phyloP scores from a whole-genome alignment of 2,113 vertebrate genomes.

The Ceyx margarethae region DNA sequence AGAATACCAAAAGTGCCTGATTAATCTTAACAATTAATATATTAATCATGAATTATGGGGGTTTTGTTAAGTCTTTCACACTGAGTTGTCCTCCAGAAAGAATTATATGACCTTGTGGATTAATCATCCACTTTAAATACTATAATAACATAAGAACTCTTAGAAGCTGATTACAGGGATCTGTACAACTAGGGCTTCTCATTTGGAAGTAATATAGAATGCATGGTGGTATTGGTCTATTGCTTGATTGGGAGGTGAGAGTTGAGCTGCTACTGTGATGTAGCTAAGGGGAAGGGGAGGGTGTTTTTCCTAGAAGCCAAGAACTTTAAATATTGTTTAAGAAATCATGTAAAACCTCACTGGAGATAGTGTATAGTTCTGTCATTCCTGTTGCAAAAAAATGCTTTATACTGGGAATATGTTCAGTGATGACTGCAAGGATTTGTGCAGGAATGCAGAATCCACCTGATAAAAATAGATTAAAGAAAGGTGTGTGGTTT shows the following conservation, averaged over 20 bases:
- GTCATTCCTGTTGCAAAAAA: not conserved
- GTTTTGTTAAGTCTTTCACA: not conserved
- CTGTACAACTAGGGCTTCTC: not conserved
- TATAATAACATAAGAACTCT: not conserved
- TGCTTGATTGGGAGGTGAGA: not conserved
- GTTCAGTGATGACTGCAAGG: not conserved
- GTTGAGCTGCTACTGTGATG: not conserved
- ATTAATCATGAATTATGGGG: not conserved
- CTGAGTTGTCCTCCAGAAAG: not conserved
- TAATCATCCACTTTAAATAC: not conserved
- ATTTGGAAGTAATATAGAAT: not conserved
- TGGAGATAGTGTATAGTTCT: not conserved
- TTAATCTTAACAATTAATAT: not conserved
- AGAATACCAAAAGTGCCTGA: not conserved
- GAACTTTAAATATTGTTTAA: not conserved
- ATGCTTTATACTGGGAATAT: not conserved
- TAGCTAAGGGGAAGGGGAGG: not conserved
- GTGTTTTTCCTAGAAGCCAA: not conserved
- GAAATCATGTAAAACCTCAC: not conserved
- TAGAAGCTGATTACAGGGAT: not conserved
- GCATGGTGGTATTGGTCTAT: not conserved
- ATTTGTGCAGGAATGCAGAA: not conserved
- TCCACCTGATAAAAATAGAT: not conserved
- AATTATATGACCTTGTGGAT: not conserved
- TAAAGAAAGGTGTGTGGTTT: not conserved